Evolutionary conservation across 2,888 invertebrate genomes (phyloP).

Genomic region (Clanis bilineata): DNA sequence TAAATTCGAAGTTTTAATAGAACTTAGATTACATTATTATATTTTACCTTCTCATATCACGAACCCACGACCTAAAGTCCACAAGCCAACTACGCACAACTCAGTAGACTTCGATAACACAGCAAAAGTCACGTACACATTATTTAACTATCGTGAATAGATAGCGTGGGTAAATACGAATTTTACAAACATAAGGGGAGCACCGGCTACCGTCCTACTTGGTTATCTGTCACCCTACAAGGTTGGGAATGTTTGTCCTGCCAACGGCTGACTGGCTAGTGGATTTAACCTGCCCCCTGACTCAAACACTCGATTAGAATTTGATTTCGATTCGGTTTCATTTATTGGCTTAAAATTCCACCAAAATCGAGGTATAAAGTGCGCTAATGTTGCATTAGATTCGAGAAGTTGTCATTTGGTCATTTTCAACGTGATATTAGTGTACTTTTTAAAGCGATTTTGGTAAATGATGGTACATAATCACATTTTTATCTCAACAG

Average conservation of each 20-base stretch:
- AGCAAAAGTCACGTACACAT: neutral
- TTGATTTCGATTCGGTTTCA: too few species aligned
- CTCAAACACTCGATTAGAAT: too few species aligned
- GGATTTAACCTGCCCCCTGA: too few species aligned
- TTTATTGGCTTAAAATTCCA: too few species aligned
- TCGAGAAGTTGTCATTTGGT: too few species aligned
- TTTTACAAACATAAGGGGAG: constrained; percentile 2
- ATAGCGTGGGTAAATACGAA: constrained; percentile 5
- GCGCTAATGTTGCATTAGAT: too few species aligned
- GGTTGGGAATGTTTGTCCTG: constrained; percentile 5
- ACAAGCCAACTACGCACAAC: neutral
- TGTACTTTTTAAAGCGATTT: too few species aligned
- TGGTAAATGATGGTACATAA: too few species aligned
- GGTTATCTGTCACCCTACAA: neutral
- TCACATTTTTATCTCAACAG: too few species aligned
- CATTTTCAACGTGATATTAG: too few species aligned
- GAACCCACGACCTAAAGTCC: neutral
- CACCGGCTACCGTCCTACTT: neutral
- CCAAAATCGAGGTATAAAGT: too few species aligned
- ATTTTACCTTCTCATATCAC: neutral
- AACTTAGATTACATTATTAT: too few species aligned
- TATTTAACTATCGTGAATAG: neutral
- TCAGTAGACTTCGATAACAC: neutral
- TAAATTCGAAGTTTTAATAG: neutral
- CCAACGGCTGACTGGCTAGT: neutral